These are phyloP conservation scores for Numida meleagris DNA, from an alignment of 2,113 vertebrate genomes.

Conservation along the genomic window DNA sequence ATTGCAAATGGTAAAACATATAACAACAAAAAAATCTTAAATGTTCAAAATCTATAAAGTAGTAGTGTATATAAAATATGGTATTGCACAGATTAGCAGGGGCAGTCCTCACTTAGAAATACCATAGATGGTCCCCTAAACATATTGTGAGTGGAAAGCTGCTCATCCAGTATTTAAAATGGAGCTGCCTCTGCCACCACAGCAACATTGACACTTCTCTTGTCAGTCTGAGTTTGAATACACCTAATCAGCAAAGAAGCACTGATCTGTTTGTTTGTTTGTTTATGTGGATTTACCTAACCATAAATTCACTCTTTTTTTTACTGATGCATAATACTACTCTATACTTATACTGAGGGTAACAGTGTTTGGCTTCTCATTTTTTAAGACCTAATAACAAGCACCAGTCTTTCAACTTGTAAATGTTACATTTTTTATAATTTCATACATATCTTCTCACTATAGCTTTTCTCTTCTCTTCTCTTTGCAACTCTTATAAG, in stretches of 20 bases:
- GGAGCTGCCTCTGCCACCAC: not conserved
- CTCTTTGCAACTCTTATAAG: not conserved
- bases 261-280: not conserved
- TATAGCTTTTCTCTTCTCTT: not conserved
- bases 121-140: rapidly evolving
- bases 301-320: slow-evolving; percentile 10
- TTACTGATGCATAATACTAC: not conserved
- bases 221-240: slow-evolving; percentile 18
- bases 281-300: not conserved
- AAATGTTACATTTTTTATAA: not conserved
- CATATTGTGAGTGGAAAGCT: not conserved
- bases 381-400: not conserved
- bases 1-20: not conserved
- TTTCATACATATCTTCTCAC: not conserved
- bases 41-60: not conserved
- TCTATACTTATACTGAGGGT: not conserved
- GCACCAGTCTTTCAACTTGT: not conserved
- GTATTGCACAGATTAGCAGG: not conserved
- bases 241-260: not conserved
- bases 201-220: slow-evolving; percentile 21
- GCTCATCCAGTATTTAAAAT: not conserved
- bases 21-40: not conserved
- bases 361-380: not conserved
- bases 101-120: not conserved
- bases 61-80: not conserved